Conservation (phyloP, 2,797 vertebrate species). For the Argya squamiceps region DNA sequence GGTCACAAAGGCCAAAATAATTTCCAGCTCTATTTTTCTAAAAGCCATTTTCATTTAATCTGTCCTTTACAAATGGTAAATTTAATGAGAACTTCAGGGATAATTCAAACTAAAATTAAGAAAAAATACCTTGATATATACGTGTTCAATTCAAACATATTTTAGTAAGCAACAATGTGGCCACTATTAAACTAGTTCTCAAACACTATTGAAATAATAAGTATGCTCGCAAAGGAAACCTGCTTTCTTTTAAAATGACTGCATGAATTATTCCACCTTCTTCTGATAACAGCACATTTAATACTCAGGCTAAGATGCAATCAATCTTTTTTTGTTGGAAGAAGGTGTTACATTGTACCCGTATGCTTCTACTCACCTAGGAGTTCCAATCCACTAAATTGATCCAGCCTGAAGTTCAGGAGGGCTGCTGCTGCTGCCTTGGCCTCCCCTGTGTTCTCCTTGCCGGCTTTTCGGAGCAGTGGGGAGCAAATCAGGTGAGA, state of each 20-base stretch:
- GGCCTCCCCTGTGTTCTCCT: background rate
- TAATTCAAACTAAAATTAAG: constrained; percentile 65
- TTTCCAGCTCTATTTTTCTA: constrained; percentile 72
- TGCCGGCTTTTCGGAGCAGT: fast-evolving
- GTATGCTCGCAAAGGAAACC: constrained; percentile 47
- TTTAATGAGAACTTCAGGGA: constrained; percentile 70
- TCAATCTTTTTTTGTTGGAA: constrained; percentile 56
- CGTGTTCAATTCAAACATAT: constrained; percentile 58
- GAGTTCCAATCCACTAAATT: background rate
- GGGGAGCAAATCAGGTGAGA: background rate
- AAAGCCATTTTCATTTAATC: constrained; percentile 70
- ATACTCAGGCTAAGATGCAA: constrained; percentile 61
- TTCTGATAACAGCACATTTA: constrained; percentile 65
- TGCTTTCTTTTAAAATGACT: constrained; percentile 65
- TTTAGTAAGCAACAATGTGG: constrained; percentile 67
- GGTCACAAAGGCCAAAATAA: constrained; percentile 71
- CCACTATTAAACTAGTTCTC: constrained; percentile 66
- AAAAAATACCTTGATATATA: constrained; percentile 48
- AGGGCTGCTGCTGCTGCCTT: background rate
- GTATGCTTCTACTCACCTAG: background rate
- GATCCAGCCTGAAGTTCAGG: background rate
- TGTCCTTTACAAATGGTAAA: constrained; percentile 72
- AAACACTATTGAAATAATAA: constrained; percentile 69
- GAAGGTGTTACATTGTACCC: background rate
- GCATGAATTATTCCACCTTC: constrained; percentile 65